Evolutionary conservation across 2,113 vertebrate genomes (phyloP).

Genomic region (Mesocricetus auratus): DNA sequence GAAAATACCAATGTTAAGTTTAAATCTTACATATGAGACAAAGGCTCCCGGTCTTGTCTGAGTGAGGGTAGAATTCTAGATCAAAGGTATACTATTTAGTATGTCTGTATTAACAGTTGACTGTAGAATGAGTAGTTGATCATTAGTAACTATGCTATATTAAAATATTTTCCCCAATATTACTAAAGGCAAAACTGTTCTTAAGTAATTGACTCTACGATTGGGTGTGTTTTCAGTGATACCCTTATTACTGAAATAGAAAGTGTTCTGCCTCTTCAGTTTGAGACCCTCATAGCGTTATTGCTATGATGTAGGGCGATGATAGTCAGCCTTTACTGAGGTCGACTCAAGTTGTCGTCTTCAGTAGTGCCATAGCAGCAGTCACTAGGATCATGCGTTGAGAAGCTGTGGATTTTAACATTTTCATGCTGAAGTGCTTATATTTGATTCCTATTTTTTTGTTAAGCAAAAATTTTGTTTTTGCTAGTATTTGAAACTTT

Average conservation of each 20-base stretch:
- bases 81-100: background rate
- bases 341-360: background rate
- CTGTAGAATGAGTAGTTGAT: background rate
- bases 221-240: background rate
- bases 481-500: conserved; percentile 56
- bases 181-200: background rate
- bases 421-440: conserved; percentile 9
- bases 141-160: background rate
- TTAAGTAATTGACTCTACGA: background rate
- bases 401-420: conserved; percentile 54
- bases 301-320: background rate
- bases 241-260: background rate
- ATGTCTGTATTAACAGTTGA: background rate
- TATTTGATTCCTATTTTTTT: background rate
- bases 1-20: background rate
- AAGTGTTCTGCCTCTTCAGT: conserved; percentile 11
- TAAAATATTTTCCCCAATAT: background rate
- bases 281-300: background rate
- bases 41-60: background rate
- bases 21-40: background rate
- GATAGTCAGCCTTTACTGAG: conserved; percentile 40
- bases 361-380: conserved; percentile 26
- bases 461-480: background rate
- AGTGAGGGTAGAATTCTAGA: conserved; percentile 39
- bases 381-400: background rate